Base-by-base conservation (phyloP, 2,113 vertebrate genomes). In the Columba livia region DNA sequence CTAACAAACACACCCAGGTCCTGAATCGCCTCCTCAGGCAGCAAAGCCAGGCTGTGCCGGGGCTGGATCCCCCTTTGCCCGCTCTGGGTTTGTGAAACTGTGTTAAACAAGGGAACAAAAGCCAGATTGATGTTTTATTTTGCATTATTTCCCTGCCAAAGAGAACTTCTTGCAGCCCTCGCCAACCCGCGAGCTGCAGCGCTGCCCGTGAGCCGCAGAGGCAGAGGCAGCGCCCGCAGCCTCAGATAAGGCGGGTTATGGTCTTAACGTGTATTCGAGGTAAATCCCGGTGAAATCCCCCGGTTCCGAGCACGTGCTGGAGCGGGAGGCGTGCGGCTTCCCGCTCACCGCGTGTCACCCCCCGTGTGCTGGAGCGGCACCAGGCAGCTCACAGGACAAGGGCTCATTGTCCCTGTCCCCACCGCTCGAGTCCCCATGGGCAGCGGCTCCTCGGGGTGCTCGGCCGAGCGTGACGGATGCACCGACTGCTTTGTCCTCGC, bases 1-100 rank as follows among this genome's bases (percentile, higher is more conserved):
- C 2, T 6, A 23, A 36, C 4, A 1, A 58, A 14, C 0, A 0
- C 1, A 0, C 15, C 24, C 25, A 2, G n/a, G 21, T 7, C 69
- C 48, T 44, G 9, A 11, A 26, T 34, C 18, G 3, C 21, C 23
- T 61, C 42, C 61, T 13, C 19, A 7, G 44, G 57, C n/a, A 29
- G 70, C 8, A 1, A 26, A 32, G 51, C 34, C 0, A 0, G 13
- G 31, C 17, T 21, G n/a, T 20, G 57, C 36, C 19, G 1, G 34
- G 23, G 34, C 32, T 23, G 24, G 16, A 44, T 38, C 38, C 72
- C 36, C 28, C 34, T 18, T 28, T 24, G 38, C 54, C 36, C 5
- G 47, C 3, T 0, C 48, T 0, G 4, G 4, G 0, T 26, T 24
- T 19, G 48, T 3, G 42, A 57, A 62, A 40, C 21, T 2, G 2